Conservation (phyloP, 2,888 invertebrate genomes). For the Muschampia plurimacula region DNA sequence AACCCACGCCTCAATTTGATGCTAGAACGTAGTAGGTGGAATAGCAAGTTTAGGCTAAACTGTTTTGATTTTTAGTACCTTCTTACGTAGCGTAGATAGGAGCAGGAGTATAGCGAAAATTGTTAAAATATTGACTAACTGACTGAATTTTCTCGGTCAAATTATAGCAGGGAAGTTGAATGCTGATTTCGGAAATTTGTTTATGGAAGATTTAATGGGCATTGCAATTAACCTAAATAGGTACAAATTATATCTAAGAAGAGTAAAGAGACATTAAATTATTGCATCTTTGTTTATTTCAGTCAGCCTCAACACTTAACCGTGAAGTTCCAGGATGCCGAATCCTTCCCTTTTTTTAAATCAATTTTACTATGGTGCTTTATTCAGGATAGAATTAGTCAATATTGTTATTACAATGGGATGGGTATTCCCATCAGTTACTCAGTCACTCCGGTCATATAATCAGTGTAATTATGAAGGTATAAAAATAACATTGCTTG, state of each 20-base stretch:
- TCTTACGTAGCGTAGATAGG: slow-evolving; percentile 3
- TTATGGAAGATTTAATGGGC: neutral
- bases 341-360: too few relatives aligned
- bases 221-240: neutral
- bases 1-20: slow-evolving; percentile 30
- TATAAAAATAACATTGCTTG: too few relatives aligned
- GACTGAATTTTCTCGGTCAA: neutral
- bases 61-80: slow-evolving; percentile 19
- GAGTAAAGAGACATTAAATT: neutral
- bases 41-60: slow-evolving; percentile 24
- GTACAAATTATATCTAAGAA: neutral
- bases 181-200: too few relatives aligned
- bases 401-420: too few relatives aligned
- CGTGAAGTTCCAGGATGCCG: too few relatives aligned
- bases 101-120: slow-evolving; percentile 1
- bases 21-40: slow-evolving; percentile 17
- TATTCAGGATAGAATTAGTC: too few relatives aligned
- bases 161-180: neutral
- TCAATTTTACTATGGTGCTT: too few relatives aligned
- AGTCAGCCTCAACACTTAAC: too few relatives aligned
- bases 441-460: too few relatives aligned
- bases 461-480: too few relatives aligned
- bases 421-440: too few relatives aligned
- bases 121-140: neutral
- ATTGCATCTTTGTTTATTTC: neutral